Percentiles rank a stretch among this genome's conserved stretches.
Evolutionary conservation across 2,113 vertebrate genomes (phyloP).

Genomic region (Notarius quadriscutis): DNA sequence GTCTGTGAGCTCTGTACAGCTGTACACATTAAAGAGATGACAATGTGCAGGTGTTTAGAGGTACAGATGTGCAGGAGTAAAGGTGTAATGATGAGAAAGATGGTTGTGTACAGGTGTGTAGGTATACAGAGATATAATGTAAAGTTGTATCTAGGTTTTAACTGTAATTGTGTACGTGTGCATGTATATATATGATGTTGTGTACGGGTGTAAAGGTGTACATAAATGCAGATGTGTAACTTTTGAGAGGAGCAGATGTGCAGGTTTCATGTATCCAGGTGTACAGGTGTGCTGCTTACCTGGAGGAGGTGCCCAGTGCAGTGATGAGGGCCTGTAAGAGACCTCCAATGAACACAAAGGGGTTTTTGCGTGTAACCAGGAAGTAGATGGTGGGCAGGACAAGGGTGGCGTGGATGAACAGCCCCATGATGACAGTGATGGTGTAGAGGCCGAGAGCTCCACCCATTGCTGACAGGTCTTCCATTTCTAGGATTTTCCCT

Average conservation of each 20-base stretch:
- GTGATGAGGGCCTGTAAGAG: slow-evolving; percentile 93
- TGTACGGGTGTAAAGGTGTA: background rate
- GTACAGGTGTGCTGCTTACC: slow-evolving; percentile 68
- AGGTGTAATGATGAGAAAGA: no score
- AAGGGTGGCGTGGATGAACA: slow-evolving; percentile 84
- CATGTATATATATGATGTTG: no score
- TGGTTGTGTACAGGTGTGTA: background rate
- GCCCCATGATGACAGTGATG: slow-evolving; percentile 86
- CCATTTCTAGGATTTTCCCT: slow-evolving; percentile 98
- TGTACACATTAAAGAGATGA: background rate
- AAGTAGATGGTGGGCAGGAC: slow-evolving; percentile 92
- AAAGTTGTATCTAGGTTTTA: background rate
- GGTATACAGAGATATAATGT: background rate
- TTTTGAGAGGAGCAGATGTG: background rate
- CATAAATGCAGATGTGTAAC: background rate
- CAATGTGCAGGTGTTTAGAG: background rate
- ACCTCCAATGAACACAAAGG: slow-evolving; percentile 89
- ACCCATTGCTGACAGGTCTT: slow-evolving; percentile 87
- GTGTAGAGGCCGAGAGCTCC: slow-evolving; percentile 97
- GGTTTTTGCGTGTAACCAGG: slow-evolving; percentile 89
- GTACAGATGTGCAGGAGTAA: no score
- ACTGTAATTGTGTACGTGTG: background rate
- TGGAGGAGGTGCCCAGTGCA: slow-evolving; percentile 94
- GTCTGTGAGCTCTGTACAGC: background rate
- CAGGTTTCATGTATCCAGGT: background rate